Evolutionary conservation across 2,888 invertebrate genomes (phyloP).

Genomic region (Escarpia spicata): DNA sequence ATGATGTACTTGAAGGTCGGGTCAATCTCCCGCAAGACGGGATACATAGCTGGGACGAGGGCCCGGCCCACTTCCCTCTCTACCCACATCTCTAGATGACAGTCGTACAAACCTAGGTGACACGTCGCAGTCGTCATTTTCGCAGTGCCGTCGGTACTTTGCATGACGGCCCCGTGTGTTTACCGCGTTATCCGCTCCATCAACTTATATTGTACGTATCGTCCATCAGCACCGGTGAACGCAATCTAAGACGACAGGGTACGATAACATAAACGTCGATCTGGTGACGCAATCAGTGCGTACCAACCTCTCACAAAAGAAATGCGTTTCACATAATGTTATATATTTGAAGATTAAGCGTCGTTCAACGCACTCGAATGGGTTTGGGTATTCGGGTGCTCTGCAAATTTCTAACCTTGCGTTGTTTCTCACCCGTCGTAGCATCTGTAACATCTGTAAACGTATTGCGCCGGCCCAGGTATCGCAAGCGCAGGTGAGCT

Average conservation of each 20-base stretch:
- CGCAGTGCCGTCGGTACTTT: neutral
- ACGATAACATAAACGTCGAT: neutral
- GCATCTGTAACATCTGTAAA: neutral
- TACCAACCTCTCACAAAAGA: neutral
- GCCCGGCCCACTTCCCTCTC: neutral
- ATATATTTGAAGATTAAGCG: too few species aligned
- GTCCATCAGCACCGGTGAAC: neutral
- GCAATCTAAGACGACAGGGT: neutral
- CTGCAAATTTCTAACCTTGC: neutral
- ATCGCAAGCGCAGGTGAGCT: neutral
- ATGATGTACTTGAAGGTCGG: neutral
- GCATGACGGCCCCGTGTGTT: neutral
- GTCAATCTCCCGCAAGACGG: slow-evolving; percentile 6
- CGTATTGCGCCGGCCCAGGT: neutral
- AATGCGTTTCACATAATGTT: neutral
- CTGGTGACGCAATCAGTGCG: neutral
- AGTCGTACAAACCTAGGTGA: neutral
- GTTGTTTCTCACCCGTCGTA: neutral
- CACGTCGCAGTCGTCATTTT: neutral
- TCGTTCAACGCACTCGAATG: too few species aligned
- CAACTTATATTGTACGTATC: neutral
- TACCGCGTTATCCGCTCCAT: neutral
- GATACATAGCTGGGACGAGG: neutral
- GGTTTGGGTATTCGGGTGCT: neutral
- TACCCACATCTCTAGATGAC: neutral